Evolutionary conservation across 2,797 vertebrate species (phyloP).

Genomic region (Labroides dimidiatus): DNA sequence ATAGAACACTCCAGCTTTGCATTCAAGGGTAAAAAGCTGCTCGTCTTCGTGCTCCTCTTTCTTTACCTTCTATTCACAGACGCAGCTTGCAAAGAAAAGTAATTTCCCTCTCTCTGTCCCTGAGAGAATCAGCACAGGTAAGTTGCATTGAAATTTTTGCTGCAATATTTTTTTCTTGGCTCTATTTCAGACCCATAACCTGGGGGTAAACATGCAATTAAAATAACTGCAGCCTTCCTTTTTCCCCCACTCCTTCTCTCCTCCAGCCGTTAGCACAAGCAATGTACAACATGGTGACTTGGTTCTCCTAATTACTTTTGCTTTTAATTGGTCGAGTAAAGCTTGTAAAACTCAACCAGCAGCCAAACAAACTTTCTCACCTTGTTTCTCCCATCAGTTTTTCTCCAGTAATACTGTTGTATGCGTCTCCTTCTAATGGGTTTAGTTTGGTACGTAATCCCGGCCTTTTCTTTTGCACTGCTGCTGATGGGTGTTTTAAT

Average conservation of each 20-base stretch:
- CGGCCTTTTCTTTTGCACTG: constrained; percentile 11
- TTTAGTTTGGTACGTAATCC: constrained; percentile 51
- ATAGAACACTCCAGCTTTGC: constrained; percentile 65
- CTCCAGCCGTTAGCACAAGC: constrained; percentile 70
- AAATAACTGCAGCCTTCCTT: constrained; percentile 79
- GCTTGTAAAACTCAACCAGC: constrained; percentile 64
- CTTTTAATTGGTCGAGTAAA: constrained; percentile 77
- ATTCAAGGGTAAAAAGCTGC: constrained; percentile 78
- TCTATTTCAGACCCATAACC: constrained; percentile 83
- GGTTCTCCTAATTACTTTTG: constrained; percentile 74
- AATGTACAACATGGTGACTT: constrained; percentile 71
- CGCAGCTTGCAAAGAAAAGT: constrained; percentile 75
- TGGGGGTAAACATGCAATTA: constrained; percentile 85
- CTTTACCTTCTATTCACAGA: constrained; percentile 75
- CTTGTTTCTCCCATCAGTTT: constrained; percentile 31
- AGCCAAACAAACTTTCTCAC: constrained; percentile 61
- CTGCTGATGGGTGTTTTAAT: constrained; percentile 43
- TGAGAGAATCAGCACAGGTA: constrained; percentile 78
- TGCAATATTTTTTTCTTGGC: constrained; percentile 73
- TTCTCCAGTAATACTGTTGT: constrained; percentile 44
- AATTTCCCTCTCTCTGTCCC: constrained; percentile 80
- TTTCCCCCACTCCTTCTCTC: constrained; percentile 63
- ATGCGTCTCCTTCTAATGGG: constrained; percentile 54
- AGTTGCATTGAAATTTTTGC: constrained; percentile 80
- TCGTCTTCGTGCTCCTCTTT: constrained; percentile 68